Evolutionary conservation across 2,888 invertebrate genomes (phyloP).

Genomic region (Tetanocera ferruginea): DNA sequence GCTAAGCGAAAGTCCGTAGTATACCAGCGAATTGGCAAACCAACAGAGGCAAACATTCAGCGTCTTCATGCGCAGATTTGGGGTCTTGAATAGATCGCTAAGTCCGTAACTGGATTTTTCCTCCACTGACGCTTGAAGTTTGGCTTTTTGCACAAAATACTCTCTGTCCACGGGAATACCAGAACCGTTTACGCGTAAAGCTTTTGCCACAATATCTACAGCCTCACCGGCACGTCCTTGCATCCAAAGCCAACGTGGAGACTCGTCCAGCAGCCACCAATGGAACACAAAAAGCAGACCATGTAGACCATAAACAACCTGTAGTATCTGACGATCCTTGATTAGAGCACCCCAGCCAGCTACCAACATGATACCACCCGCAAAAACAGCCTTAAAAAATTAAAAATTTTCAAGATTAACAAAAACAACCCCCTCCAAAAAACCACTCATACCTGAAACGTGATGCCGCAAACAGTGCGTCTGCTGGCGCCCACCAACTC

Average conservation of each 20-base stretch:
- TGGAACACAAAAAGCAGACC: slow-evolving; percentile 80
- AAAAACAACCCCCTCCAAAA: neutral
- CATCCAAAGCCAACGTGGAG: slow-evolving; percentile 89
- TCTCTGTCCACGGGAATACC: slow-evolving; percentile 76
- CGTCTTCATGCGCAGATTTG: slow-evolving; percentile 83
- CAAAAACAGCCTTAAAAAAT: slow-evolving; percentile 78
- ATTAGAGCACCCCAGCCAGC: slow-evolving; percentile 87
- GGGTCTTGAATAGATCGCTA: slow-evolving; percentile 83
- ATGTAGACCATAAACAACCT: slow-evolving; percentile 84
- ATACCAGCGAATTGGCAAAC: slow-evolving; percentile 90
- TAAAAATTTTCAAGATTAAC: neutral
- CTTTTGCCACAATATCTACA: slow-evolving; percentile 80
- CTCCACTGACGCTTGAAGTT: slow-evolving; percentile 63
- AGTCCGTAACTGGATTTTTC: slow-evolving; percentile 73
- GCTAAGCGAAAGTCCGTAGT: slow-evolving; percentile 87
- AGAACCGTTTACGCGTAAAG: slow-evolving; percentile 80
- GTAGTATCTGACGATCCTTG: slow-evolving; percentile 80
- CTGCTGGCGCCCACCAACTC: slow-evolving; percentile 86
- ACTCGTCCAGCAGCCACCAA: slow-evolving; percentile 92
- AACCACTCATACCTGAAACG: slow-evolving; percentile 69
- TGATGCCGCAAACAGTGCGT: slow-evolving; percentile 83
- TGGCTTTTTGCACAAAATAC: slow-evolving; percentile 75
- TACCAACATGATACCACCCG: slow-evolving; percentile 84
- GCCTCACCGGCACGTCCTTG: slow-evolving; percentile 83
- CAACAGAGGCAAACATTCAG: slow-evolving; percentile 86